A percentile compares a stretch with the other conserved stretches of the same genome.
phyloP scores from a whole-genome alignment of 2,113 vertebrate species.

The Ia io region DNA sequence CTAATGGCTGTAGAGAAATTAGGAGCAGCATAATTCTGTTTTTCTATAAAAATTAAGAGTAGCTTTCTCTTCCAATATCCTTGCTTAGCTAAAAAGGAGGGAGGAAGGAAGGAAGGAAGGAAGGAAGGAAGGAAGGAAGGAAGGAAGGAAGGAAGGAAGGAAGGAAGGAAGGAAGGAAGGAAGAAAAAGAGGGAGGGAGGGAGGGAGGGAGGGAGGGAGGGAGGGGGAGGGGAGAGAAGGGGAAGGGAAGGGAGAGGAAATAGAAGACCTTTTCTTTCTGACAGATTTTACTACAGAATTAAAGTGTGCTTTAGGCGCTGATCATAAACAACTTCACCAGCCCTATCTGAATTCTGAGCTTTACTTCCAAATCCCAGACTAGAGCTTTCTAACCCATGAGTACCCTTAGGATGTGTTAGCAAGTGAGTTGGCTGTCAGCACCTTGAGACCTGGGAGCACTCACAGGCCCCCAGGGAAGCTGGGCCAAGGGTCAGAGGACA shows the following conservation, averaged over 20 bases:
- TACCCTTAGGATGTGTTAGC: slow-evolving; percentile 10
- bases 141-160: fast-evolving
- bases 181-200: not conserved
- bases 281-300: slow-evolving; percentile 43
- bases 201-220: fast-evolving
- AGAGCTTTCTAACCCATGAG: not conserved
- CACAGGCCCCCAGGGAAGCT: not conserved
- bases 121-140: no score
- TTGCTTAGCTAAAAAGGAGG: not conserved
- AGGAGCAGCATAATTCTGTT: not conserved
- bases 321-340: not conserved
- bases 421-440: slow-evolving; percentile 54
- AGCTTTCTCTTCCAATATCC: not conserved
- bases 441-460: slow-evolving; percentile 40
- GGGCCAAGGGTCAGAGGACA: slow-evolving; percentile 28
- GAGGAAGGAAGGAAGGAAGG: no score
- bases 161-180: not conserved
- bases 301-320: not conserved
- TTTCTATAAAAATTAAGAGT: slow-evolving; percentile 12
- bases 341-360: not conserved
- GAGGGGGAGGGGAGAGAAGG: fast-evolving
- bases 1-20: not conserved
- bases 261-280: not conserved
- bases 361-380: not conserved
- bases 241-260: not conserved